Base-by-base conservation (phyloP, 1,140 invertebrate species). In the Streblospio benedicti region DNA sequence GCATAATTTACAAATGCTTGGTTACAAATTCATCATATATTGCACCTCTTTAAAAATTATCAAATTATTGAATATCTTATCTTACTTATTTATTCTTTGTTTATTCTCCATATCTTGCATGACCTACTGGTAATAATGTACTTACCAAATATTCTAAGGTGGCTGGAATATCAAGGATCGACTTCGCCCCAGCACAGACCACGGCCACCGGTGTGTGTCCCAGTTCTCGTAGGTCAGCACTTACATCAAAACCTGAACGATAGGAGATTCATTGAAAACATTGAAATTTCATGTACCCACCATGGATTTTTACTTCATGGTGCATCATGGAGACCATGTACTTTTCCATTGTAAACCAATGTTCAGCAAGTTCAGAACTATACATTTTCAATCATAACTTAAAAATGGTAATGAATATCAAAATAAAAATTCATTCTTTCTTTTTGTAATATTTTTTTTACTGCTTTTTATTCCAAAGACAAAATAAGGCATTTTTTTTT, bases 181-280 rank as follows among this genome's bases (percentile, higher is more conserved):
- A 95, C 81, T 99, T 99, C 35, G 96, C 85, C 16, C 96, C 96
- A 68, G 93, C 90, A 63, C 90, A 97, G 1, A 99, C 85, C 12
- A 98, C 93, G 57, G 89, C 84, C 0, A 97, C 85, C 5, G 87
- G 85, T 60, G 86, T 94, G 51, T 85, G 80, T 4, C 92, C 87
- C 25, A 99, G 80, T 77, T 99, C 94, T 9, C 83, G 85, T 18
- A 99, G 81, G 81, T 99, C 96, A 5, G 95, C 91, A 65, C 94
- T 98, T 6, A 99, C 82, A 77, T 99, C 96, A 73, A 96, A 81
- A 43, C 71, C 80, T 81, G 16, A 28, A 47, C 52, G 20, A 61
- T 14, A 23, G 20, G 20, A 53, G 43, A 2, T 4, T 44, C 25
- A 23, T 44, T 44, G 43, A 20, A 23, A 6, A 44, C 25, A 23